Evolutionary conservation across 2,888 invertebrate species (phyloP), one percentile per base, ranked within the genome.

Genomic region (Sicus ferrugineus): DNA sequence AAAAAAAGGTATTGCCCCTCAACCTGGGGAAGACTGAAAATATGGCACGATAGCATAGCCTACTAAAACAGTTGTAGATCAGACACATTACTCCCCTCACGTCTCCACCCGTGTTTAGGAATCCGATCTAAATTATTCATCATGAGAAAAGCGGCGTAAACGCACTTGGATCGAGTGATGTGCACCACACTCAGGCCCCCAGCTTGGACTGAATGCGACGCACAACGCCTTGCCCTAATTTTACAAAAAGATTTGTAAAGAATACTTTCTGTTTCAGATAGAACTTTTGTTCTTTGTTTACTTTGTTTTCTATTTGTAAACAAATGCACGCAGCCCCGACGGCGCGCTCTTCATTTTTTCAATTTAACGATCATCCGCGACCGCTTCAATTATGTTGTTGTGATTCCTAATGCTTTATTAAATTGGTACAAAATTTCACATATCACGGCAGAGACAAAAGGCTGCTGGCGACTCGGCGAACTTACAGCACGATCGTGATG

Each of bases 191-290:
- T 30, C 1, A 34, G 48, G 50, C 64, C 64, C 64, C 64, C 64
- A 64, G 64, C 64, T 64, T 64, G 64, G 64, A 19, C 23, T 46
- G 26, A 59, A 34, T 59, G 59, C 59, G 19, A 14, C 38, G 62
- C 26, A 46, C n/a, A n/a, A n/a, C n/a, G n/a, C n/a, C n/a, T 64
- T 64, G 64, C 50, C 52, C 50, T 48, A 64, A 48, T 52, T n/a
- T n/a, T 64, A 64, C 28, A 14, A 23, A 48, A 34, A 23, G 31
- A 30, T 52, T 64, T 14, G n/a, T 6, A 14, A 21, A 28, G 28
- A 48, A 63, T 30, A 19, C 21, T 46, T 28, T 46, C 31, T 30
- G 19, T 46, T 74, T 67, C 66, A 42, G 54, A 71, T 48, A 69
- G 67, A 50, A 58, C 65, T 59, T 68, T 48, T 34, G n/a, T 61